Conservation (phyloP, 2,888 invertebrate genomes). For the Stenodera caucasica region DNA sequence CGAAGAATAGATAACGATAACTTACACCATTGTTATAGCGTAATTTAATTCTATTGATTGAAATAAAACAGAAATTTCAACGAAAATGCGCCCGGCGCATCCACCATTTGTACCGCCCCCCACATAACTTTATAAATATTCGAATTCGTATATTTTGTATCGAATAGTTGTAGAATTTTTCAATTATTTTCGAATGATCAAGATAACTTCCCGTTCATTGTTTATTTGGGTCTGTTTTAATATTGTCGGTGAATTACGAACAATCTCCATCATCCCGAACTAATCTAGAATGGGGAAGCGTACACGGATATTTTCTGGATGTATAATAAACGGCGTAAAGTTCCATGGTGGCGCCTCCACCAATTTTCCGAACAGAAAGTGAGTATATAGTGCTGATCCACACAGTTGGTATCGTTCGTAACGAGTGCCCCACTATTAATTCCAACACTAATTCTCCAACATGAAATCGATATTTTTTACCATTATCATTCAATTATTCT, state of each 20-base stretch:
- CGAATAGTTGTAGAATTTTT: no score
- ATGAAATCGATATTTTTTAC: no score
- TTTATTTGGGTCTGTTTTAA: not conserved
- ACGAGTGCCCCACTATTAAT: no score
- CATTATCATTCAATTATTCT: not conserved
- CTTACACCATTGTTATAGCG: not conserved
- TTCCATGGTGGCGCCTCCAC: not conserved
- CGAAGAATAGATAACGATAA: not conserved
- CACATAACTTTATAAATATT: no score
- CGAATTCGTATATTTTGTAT: no score
- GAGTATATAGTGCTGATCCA: not conserved
- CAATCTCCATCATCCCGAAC: not conserved
- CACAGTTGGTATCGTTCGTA: no score
- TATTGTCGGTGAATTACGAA: not conserved
- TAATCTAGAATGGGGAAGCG: not conserved
- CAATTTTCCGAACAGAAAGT: not conserved
- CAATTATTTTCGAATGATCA: no score
- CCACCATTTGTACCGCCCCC: not conserved
- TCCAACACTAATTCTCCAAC: no score
- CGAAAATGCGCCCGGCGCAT: not conserved
- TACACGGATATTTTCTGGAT: not conserved
- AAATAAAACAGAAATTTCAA: not conserved
- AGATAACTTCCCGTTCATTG: not conserved
- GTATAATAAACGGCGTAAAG: not conserved
- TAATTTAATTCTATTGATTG: not conserved